Conservation (phyloP, 1,140 invertebrate species). For the Orussus abietinus region DNA sequence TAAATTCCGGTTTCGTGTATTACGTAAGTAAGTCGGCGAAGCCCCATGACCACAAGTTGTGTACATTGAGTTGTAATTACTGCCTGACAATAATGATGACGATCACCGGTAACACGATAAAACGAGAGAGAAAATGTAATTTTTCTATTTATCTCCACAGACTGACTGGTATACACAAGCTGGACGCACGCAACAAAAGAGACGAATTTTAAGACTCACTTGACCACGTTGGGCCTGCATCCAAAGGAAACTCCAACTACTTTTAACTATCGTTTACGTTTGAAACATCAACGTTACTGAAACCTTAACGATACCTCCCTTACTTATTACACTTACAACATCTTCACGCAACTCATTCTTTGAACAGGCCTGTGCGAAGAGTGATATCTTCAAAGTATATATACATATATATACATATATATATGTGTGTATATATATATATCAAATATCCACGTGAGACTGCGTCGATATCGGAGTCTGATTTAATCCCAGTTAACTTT, state of each 20-base stretch:
- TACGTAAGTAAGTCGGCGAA: conserved; percentile 44
- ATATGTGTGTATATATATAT: no score
- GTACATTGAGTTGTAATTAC: background rate
- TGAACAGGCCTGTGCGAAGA: conserved; percentile 12
- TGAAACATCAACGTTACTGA: conserved; percentile 49
- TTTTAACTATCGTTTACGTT: conserved; percentile 51
- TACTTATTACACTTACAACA: conserved; percentile 38
- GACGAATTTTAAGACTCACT: conserved; percentile 56
- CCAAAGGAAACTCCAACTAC: conserved; percentile 51
- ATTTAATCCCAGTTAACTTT: conserved; percentile 11
- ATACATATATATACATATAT: conserved; percentile 21
- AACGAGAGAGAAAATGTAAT: conserved; percentile 41
- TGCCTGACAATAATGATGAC: background rate
- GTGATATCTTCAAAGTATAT: background rate
- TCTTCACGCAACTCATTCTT: conserved; percentile 29
- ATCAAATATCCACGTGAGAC: no score
- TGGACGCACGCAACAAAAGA: conserved; percentile 55
- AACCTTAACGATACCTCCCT: conserved; percentile 44
- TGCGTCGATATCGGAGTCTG: no score
- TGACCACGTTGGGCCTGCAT: conserved; percentile 54
- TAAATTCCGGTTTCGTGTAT: conserved; percentile 34
- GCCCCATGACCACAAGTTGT: background rate
- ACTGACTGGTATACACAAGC: conserved; percentile 56
- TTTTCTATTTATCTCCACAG: conserved; percentile 54
- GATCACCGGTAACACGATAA: conserved; percentile 2